Evolutionary conservation across 2,888 invertebrate species (phyloP), one percentile per base, ranked within the genome.

Genomic region (Parnassius smintheus): DNA sequence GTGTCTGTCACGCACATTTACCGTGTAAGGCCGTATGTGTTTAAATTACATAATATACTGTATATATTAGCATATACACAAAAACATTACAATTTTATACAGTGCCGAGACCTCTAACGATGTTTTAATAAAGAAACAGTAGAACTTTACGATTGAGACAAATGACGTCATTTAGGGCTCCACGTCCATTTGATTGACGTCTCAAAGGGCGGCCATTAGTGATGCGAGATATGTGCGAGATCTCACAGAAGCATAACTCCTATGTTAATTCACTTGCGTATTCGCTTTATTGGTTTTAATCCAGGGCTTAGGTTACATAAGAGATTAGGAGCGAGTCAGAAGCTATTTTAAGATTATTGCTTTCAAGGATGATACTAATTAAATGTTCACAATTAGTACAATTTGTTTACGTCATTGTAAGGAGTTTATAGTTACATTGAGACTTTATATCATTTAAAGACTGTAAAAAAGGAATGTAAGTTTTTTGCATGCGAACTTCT

Each of bases 151-250:
- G 55, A 60, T 22, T 12, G 13, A 54, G 42, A 55, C 44, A 11
- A n/a, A 22, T 60, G 55, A 60, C 48, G 60, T 60, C 60, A 60
- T 44, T 42, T 49, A 46, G 48, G 55, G 60, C 46, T 49, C 42
- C 54, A 49, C 18, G 42, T 45, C 13, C 59, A 51, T 9, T 41
- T 60, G 60, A 60, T 60, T 60, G 60, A 60, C 54, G 49, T 54
- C 46, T 54, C 55, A 60, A 60, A 54, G 55, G 49, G 50, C 60
- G 25, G 25, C 48, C 54, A 55, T 60, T 60, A 59, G 13, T 46
- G 45, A 52, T 59, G 59, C 53, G 13, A 55, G 60, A 60, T 54
- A 55, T 42, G 45, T 59, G 59, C 53, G 13, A 55, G 60, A 60
- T 54, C 60, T 42, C 55, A 60, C 45, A 54, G 42, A 55, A 22